Evolutionary conservation across 2,797 vertebrate species (phyloP).

Genomic region (Emydoidea blandingii): DNA sequence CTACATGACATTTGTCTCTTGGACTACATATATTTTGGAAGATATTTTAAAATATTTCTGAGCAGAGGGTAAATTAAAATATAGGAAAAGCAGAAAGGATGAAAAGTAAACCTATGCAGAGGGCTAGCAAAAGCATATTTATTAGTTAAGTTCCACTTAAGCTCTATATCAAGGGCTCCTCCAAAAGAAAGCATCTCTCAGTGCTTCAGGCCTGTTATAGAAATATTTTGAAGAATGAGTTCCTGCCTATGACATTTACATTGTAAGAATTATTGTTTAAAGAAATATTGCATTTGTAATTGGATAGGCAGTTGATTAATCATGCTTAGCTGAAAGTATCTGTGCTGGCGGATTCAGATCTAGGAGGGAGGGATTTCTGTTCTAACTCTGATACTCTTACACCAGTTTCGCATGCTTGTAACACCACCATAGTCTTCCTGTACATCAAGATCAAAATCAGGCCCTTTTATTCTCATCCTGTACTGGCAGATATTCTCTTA

Average conservation of each 20-base stretch:
- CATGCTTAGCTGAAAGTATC: not conserved
- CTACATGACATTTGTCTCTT: not conserved
- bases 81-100: not conserved
- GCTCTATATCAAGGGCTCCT: not conserved
- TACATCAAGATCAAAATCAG: not conserved
- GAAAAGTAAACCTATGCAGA: not conserved
- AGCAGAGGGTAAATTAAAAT: not conserved
- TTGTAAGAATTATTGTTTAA: not conserved
- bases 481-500: not conserved
- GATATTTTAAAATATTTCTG: not conserved
- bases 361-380: not conserved
- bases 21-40: not conserved
- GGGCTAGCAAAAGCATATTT: not conserved
- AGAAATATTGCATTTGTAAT: not conserved
- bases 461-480: not conserved
- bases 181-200: conserved; percentile 1
- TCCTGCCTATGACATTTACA: not conserved
- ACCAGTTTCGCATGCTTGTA: not conserved
- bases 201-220: not conserved
- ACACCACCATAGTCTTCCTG: not conserved
- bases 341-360: not conserved
- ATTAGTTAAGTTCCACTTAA: not conserved
- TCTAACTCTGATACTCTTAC: not conserved
- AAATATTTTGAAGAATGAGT: not conserved
- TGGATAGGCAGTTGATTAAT: not conserved